A percentile compares a stretch with the other conserved stretches of the same genome.
Evolutionary conservation across 2,888 invertebrate genomes (phyloP).

Genomic region (Rhagium mordax): DNA sequence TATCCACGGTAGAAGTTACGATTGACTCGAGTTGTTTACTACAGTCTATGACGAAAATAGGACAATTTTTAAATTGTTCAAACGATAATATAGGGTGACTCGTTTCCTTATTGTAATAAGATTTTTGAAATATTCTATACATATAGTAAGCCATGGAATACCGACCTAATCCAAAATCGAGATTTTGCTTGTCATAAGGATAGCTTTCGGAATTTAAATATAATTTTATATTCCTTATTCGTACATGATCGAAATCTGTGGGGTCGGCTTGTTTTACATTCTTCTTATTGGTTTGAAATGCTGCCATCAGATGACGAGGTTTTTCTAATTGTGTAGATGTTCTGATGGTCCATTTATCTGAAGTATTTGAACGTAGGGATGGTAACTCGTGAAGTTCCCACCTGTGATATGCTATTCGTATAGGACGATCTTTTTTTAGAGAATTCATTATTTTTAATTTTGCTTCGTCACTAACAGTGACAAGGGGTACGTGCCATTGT

Average conservation of each 20-base stretch:
- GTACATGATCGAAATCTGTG: constrained; percentile 4
- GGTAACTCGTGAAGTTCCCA: neutral
- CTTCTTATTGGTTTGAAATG: constrained; percentile 13
- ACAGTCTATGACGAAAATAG: neutral
- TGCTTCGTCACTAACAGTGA: neutral
- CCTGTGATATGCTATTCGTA: neutral
- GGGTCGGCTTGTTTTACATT: neutral
- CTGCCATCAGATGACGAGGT: neutral
- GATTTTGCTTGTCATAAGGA: constrained; percentile 11
- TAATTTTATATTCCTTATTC: constrained; percentile 2
- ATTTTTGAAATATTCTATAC: neutral
- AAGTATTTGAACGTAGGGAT: neutral
- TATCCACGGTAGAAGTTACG: neutral
- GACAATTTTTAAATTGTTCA: neutral
- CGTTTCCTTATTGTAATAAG: neutral
- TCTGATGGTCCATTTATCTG: neutral
- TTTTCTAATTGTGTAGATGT: constrained; percentile 7
- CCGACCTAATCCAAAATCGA: neutral
- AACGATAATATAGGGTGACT: neutral
- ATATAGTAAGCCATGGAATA: neutral
- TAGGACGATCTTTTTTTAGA: neutral
- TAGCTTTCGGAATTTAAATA: constrained; percentile 13
- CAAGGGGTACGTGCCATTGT: neutral
- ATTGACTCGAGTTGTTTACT: neutral
- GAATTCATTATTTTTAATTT: neutral